Evolutionary conservation across 2,113 vertebrate genomes (phyloP).

Genomic region (Coregonus clupeaformis): DNA sequence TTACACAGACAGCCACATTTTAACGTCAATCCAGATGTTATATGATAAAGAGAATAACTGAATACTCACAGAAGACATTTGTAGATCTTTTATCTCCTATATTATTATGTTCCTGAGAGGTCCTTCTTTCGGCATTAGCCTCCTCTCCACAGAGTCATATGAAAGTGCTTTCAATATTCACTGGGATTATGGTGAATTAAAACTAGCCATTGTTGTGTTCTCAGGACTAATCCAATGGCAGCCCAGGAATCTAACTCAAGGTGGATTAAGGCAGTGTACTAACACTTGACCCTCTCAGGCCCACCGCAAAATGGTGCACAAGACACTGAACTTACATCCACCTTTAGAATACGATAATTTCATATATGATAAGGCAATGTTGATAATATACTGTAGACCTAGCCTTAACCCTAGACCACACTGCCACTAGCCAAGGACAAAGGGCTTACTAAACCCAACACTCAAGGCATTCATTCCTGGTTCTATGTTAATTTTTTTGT

Average conservation of each 20-base stretch:
- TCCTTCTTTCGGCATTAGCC: slow-evolving; percentile 41
- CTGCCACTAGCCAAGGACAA: background rate
- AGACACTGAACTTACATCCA: background rate
- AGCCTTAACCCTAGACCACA: background rate
- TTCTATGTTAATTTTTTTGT: too few relatives aligned
- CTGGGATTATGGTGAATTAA: slow-evolving; percentile 71
- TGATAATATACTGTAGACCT: background rate
- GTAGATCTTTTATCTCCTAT: slow-evolving; percentile 42
- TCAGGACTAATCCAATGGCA: slow-evolving; percentile 70
- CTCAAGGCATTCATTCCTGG: too few relatives aligned
- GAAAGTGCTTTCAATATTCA: slow-evolving; percentile 76
- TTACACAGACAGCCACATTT: background rate
- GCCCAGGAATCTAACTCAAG: slow-evolving; percentile 12
- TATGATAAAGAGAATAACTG: slow-evolving; percentile 17
- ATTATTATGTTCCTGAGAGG: slow-evolving; percentile 40
- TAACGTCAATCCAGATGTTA: too few relatives aligned
- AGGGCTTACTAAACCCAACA: background rate
- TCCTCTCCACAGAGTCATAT: slow-evolving; percentile 74
- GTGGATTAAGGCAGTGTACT: background rate
- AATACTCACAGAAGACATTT: slow-evolving; percentile 76
- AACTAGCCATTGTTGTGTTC: slow-evolving; percentile 71
- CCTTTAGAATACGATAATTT: background rate
- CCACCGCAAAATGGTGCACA: background rate
- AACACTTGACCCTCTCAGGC: slow-evolving; percentile 12
- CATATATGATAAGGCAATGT: background rate